These are phyloP conservation scores for Adelognathus sp. DNA, from an alignment of 2,888 invertebrate species.

Conservation along the genomic window DNA sequence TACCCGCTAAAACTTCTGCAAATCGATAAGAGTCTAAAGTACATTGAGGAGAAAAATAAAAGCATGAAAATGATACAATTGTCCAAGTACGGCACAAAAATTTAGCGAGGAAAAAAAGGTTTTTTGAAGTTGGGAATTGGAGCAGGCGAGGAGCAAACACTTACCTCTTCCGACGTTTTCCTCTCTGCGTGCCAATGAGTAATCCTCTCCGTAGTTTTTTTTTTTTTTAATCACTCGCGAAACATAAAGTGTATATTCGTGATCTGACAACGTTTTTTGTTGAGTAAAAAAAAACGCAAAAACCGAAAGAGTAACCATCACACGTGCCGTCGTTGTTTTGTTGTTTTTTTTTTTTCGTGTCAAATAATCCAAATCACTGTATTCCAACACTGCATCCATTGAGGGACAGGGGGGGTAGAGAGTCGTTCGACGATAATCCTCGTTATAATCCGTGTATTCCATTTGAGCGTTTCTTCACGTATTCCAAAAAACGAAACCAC, in stretches of 20 bases:
- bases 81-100: neutral
- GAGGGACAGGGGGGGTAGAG: constrained; percentile 17
- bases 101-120: constrained; percentile 1
- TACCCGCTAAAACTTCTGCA: neutral
- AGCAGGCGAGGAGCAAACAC: neutral
- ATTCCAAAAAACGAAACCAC: constrained; percentile 37
- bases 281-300: constrained; percentile 20
- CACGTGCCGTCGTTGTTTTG: constrained; percentile 41
- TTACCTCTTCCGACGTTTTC: neutral
- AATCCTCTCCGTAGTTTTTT: neutral
- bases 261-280: constrained; percentile 4
- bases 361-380: constrained; percentile 70
- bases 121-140: constrained; percentile 17
- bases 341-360: constrained; percentile 22
- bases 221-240: neutral
- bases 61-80: constrained; percentile 1
- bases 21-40: neutral
- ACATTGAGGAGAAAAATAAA: neutral
- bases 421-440: constrained; percentile 40
- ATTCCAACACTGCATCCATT: constrained; percentile 71
- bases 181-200: neutral
- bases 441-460: constrained; percentile 53
- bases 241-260: neutral
- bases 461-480: constrained; percentile 48
- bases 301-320: constrained; percentile 15